A percentile compares a stretch with the other conserved stretches of the same genome.
Conservation (phyloP, 1,140 invertebrate species). For the Drosophila orena region DNA sequence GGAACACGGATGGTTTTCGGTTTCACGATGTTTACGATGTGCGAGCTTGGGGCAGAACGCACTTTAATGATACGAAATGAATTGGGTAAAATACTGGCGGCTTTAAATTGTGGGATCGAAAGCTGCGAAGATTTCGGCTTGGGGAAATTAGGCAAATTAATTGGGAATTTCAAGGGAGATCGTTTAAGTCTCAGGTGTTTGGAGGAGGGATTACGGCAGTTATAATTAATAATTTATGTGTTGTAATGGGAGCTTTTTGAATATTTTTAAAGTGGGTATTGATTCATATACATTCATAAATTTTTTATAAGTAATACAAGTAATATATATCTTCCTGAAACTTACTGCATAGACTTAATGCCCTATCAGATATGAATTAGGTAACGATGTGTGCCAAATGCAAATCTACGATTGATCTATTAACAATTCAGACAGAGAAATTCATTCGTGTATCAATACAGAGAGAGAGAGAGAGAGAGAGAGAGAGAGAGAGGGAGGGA, state of each 20-base stretch:
- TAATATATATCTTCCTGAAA: too few relatives aligned
- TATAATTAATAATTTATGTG: slow-evolving; percentile 16
- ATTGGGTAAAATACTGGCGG: slow-evolving; percentile 21
- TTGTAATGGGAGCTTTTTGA: background rate
- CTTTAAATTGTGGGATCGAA: slow-evolving; percentile 24
- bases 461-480: too few relatives aligned
- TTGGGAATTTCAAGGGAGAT: slow-evolving; percentile 32
- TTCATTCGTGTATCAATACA: slow-evolving; percentile 1
- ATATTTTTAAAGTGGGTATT: background rate
- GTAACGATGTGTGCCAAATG: slow-evolving; percentile 69
- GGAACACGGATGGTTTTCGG: slow-evolving; percentile 33
- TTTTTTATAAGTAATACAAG: too few relatives aligned
- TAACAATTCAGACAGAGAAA: slow-evolving; percentile 31
- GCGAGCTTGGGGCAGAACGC: slow-evolving; percentile 73
- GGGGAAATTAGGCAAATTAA: slow-evolving; percentile 46
- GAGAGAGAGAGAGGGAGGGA: too few relatives aligned
- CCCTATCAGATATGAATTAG: slow-evolving; percentile 3
- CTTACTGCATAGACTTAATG: too few relatives aligned
- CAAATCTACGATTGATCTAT: slow-evolving; percentile 50
- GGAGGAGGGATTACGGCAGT: slow-evolving; percentile 10
- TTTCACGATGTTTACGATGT: slow-evolving; percentile 74
- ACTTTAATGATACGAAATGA: slow-evolving; percentile 69
- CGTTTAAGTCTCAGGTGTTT: slow-evolving; percentile 27
- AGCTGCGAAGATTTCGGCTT: slow-evolving; percentile 11
- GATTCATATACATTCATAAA: too few relatives aligned